phyloP scores from a whole-genome alignment of 2,888 invertebrate genomes.

The Perizoma flavofasciatum region DNA sequence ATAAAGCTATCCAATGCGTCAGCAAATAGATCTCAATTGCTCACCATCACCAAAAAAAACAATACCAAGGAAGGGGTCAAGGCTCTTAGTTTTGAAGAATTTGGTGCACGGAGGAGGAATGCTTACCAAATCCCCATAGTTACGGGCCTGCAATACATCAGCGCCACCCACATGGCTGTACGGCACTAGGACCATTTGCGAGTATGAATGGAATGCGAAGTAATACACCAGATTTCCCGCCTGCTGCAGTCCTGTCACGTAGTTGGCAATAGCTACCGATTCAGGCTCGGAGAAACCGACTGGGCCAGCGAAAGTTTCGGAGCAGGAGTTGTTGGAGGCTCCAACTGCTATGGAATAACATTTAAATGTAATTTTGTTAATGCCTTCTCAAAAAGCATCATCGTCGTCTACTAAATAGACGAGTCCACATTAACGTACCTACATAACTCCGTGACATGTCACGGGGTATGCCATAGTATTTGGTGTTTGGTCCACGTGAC shows the following conservation, averaged over 20 bases:
- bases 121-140: slow-evolving; percentile 72
- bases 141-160: slow-evolving; percentile 50
- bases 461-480: too few relatives aligned
- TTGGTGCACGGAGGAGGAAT: not conserved
- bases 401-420: too few relatives aligned
- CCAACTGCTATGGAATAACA: slow-evolving; percentile 57
- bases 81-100: too few relatives aligned
- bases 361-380: too few relatives aligned
- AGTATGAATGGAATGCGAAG: slow-evolving; percentile 83
- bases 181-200: slow-evolving; percentile 79
- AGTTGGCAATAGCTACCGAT: slow-evolving; percentile 66
- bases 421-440: too few relatives aligned
- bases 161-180: slow-evolving; percentile 65
- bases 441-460: too few relatives aligned
- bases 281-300: slow-evolving; percentile 83
- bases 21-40: too few relatives aligned
- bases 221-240: slow-evolving; percentile 70
- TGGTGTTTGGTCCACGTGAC: too few relatives aligned
- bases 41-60: too few relatives aligned
- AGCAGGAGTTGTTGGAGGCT: slow-evolving; percentile 73
- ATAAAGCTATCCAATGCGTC: too few relatives aligned
- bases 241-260: slow-evolving; percentile 52
- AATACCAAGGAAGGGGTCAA: too few relatives aligned
- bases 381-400: too few relatives aligned
- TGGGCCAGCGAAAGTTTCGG: slow-evolving; percentile 79